Base-by-base conservation (phyloP, 2,113 vertebrate genomes). In the Oryzias melastigma region DNA sequence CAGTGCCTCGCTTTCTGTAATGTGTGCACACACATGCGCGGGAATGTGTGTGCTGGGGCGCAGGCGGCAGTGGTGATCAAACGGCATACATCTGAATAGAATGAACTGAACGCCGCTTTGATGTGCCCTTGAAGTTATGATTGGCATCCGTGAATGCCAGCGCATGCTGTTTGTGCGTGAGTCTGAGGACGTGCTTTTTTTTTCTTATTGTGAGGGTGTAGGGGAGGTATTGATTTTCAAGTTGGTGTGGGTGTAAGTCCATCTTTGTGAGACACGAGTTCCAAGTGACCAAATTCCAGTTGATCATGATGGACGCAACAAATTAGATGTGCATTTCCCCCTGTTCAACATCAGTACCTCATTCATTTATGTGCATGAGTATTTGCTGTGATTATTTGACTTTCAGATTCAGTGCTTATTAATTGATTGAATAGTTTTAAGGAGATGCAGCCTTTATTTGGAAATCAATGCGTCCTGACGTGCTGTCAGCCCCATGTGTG, bases 111-210 rank as follows among this genome's bases (percentile, higher is more conserved):
- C 74, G 71, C 74, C 65, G 74, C 86, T 89, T 89, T 87, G 81
- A 88, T 87, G 83, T 76, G 70, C 65, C 74, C 70, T 83, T 87
- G 76, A 88, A 85, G 81, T 87, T 85, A 71, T 86, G 87, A 88
- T 76, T 84, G 85, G 53, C 66, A 68, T 77, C 73, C 19, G 45
- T 22, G 72, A 74, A 78, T 69, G 77, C 59, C 71, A 71, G 64
- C 47, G 14, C 42, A 56, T 18, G 41, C 60, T 8, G 40, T 41
- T 57, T 14, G 2, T 59, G 44, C 61, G 52, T 44, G 7, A 57
- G 56, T 58, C 52, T 40, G 29, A 22, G 17, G 55, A 17, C 27
- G 15, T 35, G 29, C 5, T 5, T 1, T 46, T 18, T 59, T 7
- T n/a, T 19, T 12, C 24, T 41, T 16, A 54, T 49, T 57, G 22